Evolutionary conservation across 1,140 invertebrate species (phyloP).

Genomic region (Phymorhynchus buccinoides): DNA sequence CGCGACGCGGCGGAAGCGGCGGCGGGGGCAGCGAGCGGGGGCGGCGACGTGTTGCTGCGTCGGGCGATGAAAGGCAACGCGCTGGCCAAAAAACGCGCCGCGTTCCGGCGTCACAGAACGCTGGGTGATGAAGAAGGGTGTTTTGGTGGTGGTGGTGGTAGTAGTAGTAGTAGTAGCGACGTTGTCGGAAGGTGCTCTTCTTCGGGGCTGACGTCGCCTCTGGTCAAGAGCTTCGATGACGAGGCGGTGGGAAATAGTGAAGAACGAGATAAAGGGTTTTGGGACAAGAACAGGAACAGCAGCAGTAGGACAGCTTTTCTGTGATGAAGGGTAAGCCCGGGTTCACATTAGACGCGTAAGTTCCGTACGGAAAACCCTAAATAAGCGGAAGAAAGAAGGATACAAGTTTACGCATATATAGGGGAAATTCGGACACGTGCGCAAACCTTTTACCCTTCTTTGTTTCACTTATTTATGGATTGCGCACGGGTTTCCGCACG

Average conservation of each 20-base stretch:
- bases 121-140: not conserved
- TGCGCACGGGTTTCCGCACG: too few species aligned
- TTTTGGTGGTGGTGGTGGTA: not conserved
- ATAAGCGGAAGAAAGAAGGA: too few species aligned
- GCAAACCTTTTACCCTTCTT: too few species aligned
- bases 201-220: not conserved
- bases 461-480: too few species aligned
- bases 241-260: not conserved
- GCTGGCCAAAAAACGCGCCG: not conserved
- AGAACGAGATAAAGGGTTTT: not conserved
- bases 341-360: too few species aligned
- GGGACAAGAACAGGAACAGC: slow-evolving; percentile 33
- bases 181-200: too few species aligned
- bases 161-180: too few species aligned
- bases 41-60: not conserved
- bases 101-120: not conserved
- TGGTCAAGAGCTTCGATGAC: not conserved
- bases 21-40: not conserved
- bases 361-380: too few species aligned
- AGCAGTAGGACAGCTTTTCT: not conserved
- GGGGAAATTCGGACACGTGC: too few species aligned
- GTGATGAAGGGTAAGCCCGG: not conserved
- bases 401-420: too few species aligned
- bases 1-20: not conserved
- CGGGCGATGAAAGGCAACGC: slow-evolving; percentile 30